Percentiles rank a stretch among this genome's conserved stretches.
These are phyloP conservation scores for Acanthurus leucopareius DNA, from an alignment of 2,797 vertebrate genomes.

Conservation along the genomic window DNA sequence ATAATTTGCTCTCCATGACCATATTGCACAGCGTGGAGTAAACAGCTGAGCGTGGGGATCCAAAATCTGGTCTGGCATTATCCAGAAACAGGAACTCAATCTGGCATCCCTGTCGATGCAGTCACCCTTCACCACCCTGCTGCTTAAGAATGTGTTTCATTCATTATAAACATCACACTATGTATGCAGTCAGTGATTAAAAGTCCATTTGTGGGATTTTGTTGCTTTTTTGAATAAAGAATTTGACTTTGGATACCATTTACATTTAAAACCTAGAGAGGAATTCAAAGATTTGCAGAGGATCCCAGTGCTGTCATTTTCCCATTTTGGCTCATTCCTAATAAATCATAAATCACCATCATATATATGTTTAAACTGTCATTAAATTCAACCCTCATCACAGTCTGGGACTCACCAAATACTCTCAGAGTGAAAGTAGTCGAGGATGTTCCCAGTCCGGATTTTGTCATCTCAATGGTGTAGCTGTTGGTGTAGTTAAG, in stretches of 20 bases:
- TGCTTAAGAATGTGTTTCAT: background rate
- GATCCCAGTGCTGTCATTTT: too few species aligned
- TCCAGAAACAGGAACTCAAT: background rate
- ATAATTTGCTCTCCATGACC: background rate
- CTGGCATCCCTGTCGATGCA: too few species aligned
- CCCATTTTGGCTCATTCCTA: too few species aligned
- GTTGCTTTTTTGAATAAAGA: background rate
- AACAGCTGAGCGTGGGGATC: background rate
- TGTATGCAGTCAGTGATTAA: background rate
- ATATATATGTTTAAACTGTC: too few species aligned
- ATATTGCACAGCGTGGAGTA: background rate
- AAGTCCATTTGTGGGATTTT: too few species aligned
- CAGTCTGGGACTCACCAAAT: conserved; percentile 75
- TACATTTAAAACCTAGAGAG: too few species aligned
- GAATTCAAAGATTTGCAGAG: too few species aligned
- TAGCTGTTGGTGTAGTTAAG: conserved; percentile 64
- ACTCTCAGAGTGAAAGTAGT: conserved; percentile 73
- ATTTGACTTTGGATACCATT: too few species aligned
- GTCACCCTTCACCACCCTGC: too few species aligned
- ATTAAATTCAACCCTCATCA: too few species aligned
- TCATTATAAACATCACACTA: background rate
- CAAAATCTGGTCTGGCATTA: background rate
- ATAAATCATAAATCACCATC: too few species aligned
- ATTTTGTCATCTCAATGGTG: conserved; percentile 69
- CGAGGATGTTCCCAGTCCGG: conserved; percentile 41